Evolutionary conservation across 1,140 invertebrate species (phyloP).

Genomic region (Drosophila biarmipes): DNA sequence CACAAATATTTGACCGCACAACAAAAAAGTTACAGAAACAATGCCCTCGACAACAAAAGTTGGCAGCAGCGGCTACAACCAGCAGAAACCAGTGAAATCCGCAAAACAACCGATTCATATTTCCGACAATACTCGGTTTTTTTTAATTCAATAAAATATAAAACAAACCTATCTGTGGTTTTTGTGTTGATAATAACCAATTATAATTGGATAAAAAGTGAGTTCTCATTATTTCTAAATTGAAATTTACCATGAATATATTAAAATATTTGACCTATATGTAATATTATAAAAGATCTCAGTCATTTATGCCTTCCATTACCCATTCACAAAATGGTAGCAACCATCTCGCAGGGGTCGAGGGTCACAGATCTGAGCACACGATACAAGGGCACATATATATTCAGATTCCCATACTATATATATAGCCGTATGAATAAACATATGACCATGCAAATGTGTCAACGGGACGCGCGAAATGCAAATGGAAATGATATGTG

Average conservation of each 20-base stretch:
- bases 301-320: not conserved
- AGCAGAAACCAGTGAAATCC: constrained; percentile 31
- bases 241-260: not conserved
- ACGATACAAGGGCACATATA: constrained; percentile 18
- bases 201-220: not conserved
- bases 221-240: not conserved
- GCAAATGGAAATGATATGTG: constrained; percentile 74
- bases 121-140: constrained; percentile 3
- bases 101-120: constrained; percentile 10
- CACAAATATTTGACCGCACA: constrained; percentile 69
- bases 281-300: not conserved
- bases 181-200: not conserved
- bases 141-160: not conserved
- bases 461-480: constrained; percentile 53
- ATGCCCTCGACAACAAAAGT: constrained; percentile 13
- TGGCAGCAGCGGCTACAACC: constrained; percentile 35
- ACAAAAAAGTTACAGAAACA: constrained; percentile 38
- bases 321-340: constrained; percentile 1
- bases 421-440: constrained; percentile 22
- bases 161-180: not conserved
- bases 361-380: constrained; percentile 48
- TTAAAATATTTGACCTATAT: too few species aligned
- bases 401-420: constrained; percentile 1
- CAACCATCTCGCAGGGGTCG: constrained; percentile 36
- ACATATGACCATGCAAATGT: constrained; percentile 62